Conservation (phyloP, 2,797 vertebrate species). For the Pelodytes ibericus region DNA sequence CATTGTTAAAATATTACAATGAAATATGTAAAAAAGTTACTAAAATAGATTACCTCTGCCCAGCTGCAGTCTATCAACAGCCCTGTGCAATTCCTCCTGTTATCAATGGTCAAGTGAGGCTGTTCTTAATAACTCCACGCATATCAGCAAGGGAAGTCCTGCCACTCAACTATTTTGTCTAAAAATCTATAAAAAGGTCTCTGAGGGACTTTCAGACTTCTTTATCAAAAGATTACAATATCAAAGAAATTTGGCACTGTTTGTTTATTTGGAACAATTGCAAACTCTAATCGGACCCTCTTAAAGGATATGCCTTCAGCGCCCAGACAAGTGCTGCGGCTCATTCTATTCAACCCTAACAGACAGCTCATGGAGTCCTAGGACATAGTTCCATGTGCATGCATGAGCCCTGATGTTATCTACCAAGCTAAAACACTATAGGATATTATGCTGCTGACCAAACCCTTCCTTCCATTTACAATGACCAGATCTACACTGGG, state of each 20-base stretch:
- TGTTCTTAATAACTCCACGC: conserved; percentile 62
- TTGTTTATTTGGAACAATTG: conserved; percentile 69
- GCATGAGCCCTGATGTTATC: conserved; percentile 83
- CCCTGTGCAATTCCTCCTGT: conserved; percentile 62
- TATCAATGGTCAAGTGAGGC: conserved; percentile 59
- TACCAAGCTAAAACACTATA: conserved; percentile 66
- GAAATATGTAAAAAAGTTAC: conserved; percentile 25
- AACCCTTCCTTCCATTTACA: conserved; percentile 93
- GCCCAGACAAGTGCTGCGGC: conserved; percentile 54
- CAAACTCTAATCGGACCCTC: conserved; percentile 59
- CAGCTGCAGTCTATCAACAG: conserved; percentile 62
- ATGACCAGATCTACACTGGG: conserved; percentile 66
- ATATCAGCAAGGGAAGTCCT: conserved; percentile 71
- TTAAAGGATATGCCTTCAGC: conserved; percentile 59
- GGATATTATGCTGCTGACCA: conserved; percentile 84
- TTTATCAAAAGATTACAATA: conserved; percentile 71
- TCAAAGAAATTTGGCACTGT: conserved; percentile 68
- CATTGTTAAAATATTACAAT: conserved; percentile 20
- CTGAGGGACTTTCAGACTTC: conserved; percentile 67
- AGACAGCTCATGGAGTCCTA: conserved; percentile 59
- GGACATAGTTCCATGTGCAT: conserved; percentile 60
- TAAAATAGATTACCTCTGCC: conserved; percentile 62
- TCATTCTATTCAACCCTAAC: conserved; percentile 61
- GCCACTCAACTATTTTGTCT: conserved; percentile 73
- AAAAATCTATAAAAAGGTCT: conserved; percentile 65